Evolutionary conservation across 2,113 vertebrate genomes (phyloP).

Genomic region (Reinhardtius hippoglossoides): DNA sequence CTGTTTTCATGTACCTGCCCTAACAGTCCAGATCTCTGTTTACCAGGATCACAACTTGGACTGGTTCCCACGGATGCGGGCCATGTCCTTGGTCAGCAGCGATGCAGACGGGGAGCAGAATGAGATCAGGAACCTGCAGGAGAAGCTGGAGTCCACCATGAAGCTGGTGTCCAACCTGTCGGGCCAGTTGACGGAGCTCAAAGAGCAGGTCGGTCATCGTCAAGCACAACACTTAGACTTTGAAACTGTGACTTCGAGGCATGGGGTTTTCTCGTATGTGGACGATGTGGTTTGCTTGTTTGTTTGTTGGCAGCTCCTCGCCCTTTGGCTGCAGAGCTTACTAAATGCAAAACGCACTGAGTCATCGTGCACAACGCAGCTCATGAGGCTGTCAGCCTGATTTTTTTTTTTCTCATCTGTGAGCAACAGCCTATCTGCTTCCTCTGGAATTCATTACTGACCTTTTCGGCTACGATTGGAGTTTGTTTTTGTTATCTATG

Average conservation of each 20-base stretch:
- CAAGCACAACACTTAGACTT: not conserved
- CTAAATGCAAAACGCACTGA: constrained; percentile 70
- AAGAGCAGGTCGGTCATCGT: constrained; percentile 89
- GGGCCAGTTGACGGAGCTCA: constrained; percentile 94
- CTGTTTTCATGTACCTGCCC: not conserved
- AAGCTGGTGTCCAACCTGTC: constrained; percentile 95
- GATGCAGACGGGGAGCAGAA: constrained; percentile 98
- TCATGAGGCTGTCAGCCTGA: constrained; percentile 48
- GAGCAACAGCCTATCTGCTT: constrained; percentile 39
- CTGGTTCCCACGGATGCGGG: constrained; percentile 98
- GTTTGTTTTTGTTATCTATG: not conserved
- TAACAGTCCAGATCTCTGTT: constrained; percentile 8
- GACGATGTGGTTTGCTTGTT: constrained; percentile 41
- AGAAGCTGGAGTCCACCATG: constrained; percentile 98
- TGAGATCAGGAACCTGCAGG: constrained; percentile 95
- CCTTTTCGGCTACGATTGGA: not conserved
- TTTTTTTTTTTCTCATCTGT: constrained; percentile 58
- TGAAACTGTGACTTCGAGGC: not conserved
- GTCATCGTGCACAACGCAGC: constrained; percentile 60
- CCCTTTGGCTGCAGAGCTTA: constrained; percentile 54
- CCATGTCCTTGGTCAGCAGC: constrained; percentile 98
- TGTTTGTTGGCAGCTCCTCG: constrained; percentile 45
- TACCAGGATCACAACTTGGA: constrained; percentile 95
- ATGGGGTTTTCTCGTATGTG: not conserved
- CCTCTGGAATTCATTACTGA: constrained; percentile 27